Base-by-base conservation (phyloP, 1,140 invertebrate species). In the Cyphomyrmex costatus region DNA sequence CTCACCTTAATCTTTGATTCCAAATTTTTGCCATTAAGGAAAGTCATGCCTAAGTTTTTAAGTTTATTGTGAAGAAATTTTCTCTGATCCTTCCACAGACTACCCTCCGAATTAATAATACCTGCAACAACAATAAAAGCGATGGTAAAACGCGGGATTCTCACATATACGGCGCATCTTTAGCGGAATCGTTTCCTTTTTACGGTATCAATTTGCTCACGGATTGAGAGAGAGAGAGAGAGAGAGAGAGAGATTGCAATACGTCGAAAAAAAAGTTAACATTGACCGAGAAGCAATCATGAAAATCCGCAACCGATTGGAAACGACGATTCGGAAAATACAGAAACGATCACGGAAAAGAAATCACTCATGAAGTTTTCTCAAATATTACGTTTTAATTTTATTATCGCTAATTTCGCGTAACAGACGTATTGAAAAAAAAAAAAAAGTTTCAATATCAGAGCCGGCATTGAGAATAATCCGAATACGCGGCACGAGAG, bases 31-130 rank as follows among this genome's bases (percentile, higher is more conserved):
- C 3, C 3, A 30, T 30, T 30, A 30, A 30, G 3, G 30, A 3
- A 30, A 30, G 30, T 98, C 97, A 98, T 98, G 14, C 99, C 99
- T 88, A 99, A 98, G 89, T 97, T 97, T 46, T 98, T 96, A 2
- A 99, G 95, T 79, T 98, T 97, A 86, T 98, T 97, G 90, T 99
- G 98, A 16, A 99, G 96, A 95, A 99, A 99, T 85, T 97, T 96
- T 74, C 99, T 96, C 93, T 99, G 98, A 88, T 98, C 98, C 93
- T 98, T 98, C 98, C 98, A 99, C 90, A 99, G 95, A 80, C 97
- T 96, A 70, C 98, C 99, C 87, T 98, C 98, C 79, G 97, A 97
- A 94, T 99, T 99, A 89, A 99, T 97, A 85, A 99, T 97, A 91
- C 98, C 98, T 99, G 95, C 33, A 96, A 95, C 74, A 80, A 8